These are phyloP conservation scores for Cephus cinctus DNA, from an alignment of 1,140 invertebrate species.

Conservation along the genomic window DNA sequence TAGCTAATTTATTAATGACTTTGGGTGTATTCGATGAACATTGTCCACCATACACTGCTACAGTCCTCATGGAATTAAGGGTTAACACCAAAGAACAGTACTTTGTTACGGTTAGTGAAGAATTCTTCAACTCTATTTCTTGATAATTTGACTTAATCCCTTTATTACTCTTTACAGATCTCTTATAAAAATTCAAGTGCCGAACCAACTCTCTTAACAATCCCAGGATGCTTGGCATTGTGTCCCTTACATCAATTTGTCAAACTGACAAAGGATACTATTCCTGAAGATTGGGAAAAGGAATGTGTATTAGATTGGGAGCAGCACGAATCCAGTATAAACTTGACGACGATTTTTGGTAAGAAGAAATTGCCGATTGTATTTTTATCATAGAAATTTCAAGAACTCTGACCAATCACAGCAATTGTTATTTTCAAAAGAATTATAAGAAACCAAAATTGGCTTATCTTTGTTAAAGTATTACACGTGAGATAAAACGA, in stretches of 20 bases:
- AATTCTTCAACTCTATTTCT: background rate
- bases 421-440: too few species aligned
- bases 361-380: too few species aligned
- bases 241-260: constrained; percentile 63
- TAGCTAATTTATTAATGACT: constrained; percentile 73
- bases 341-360: constrained; percentile 42
- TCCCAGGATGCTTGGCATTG: constrained; percentile 61
- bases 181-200: constrained; percentile 64
- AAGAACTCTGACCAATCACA: too few species aligned
- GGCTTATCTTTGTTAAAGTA: too few species aligned
- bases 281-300: constrained; percentile 60
- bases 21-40: constrained; percentile 73
- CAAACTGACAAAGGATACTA: constrained; percentile 52
- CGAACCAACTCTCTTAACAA: constrained; percentile 54
- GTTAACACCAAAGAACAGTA: constrained; percentile 40
- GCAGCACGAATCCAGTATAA: constrained; percentile 33
- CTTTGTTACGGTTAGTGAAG: constrained; percentile 48
- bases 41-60: constrained; percentile 71
- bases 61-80: constrained; percentile 71
- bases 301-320: constrained; percentile 54
- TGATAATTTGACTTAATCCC: background rate
- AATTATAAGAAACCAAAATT: too few species aligned
- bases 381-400: too few species aligned
- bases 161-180: constrained; percentile 48
- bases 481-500: too few species aligned